phyloP scores from a whole-genome alignment of 2,797 vertebrate genomes.

The Hybognathus amarus region DNA sequence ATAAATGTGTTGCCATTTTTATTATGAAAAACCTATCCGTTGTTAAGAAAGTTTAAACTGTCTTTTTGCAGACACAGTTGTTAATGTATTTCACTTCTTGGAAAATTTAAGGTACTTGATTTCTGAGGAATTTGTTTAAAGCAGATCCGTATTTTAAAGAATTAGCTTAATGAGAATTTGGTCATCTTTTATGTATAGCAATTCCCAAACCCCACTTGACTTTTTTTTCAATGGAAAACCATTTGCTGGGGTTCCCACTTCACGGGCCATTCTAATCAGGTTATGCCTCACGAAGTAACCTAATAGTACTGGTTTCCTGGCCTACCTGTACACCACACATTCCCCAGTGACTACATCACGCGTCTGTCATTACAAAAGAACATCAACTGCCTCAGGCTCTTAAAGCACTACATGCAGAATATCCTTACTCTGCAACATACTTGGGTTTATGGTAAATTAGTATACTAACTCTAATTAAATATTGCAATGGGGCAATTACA shows the following conservation, averaged over 20 bases:
- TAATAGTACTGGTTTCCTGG: constrained; percentile 42
- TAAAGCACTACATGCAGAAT: constrained; percentile 9
- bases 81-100: constrained; percentile 3
- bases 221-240: neutral
- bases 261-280: constrained; percentile 16
- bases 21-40: neutral
- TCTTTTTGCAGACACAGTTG: constrained; percentile 4
- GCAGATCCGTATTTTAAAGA: neutral
- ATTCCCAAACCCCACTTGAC: neutral
- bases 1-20: constrained; percentile 21
- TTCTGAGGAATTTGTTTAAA: neutral
- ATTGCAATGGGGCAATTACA: neutral
- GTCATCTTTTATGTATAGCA: neutral
- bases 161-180: neutral
- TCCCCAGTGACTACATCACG: constrained; percentile 46
- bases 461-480: neutral
- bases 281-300: constrained; percentile 34
- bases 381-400: constrained; percentile 28
- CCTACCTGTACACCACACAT: constrained; percentile 51
- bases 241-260: constrained; percentile 30
- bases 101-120: neutral
- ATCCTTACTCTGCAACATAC: neutral
- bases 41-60: neutral
- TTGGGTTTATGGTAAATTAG: neutral
- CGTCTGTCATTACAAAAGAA: constrained; percentile 39